Base-by-base conservation (phyloP, 35 echinoderm and acorn worm species). In the Ophioderma brevispina region DNA sequence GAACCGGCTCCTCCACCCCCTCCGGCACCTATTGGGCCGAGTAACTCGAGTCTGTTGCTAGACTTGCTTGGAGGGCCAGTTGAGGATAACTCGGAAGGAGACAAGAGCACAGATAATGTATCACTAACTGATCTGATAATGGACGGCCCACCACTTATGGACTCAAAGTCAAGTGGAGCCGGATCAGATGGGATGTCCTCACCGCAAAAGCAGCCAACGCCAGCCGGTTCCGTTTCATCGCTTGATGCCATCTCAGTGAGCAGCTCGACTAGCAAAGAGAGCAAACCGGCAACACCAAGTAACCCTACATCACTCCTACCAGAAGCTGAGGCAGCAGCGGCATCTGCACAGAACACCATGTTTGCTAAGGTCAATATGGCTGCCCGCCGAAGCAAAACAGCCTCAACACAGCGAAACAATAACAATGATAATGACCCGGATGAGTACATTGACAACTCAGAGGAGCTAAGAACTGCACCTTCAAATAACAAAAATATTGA, bases 1-100 rank as follows among this genome's bases (percentile, higher is more conserved):
- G 93, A 95, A 32, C 39, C 84, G 19, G 76, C 84, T 28, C 79
- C 84, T 31, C 79, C 88, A 40, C 55, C 80, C 64, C 89, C 89
- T 35, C 83, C 77, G 32, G 31, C 80, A 55, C n/a, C 86, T 89
- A 15, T 75, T 93, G 39, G 81, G 88, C 37, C 81, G 88, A n/a
- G 92, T 82, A 11, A 85, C 52, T 18, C 49, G 37, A n/a, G 87
- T 80, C 35, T 86, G 86, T 21, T 79, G 86, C 33, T 80, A 84
- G 59, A 81, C 63, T 37, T 76, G 76, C 38, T 79, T 79, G 82
- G 92, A 93, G 81, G 39, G 83, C 49, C 52, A 35, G 59, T 84
- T 33, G 59, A 89, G 76, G 92, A 80, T 0, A 25, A 38, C 38
- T 19, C 37, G 21, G 86, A 83, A 4, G 87, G 70, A 25, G 36